Evolutionary conservation across 2,888 invertebrate species (phyloP), one percentile per base, ranked within the genome.

Genomic region (Tupiocoris notatus): DNA sequence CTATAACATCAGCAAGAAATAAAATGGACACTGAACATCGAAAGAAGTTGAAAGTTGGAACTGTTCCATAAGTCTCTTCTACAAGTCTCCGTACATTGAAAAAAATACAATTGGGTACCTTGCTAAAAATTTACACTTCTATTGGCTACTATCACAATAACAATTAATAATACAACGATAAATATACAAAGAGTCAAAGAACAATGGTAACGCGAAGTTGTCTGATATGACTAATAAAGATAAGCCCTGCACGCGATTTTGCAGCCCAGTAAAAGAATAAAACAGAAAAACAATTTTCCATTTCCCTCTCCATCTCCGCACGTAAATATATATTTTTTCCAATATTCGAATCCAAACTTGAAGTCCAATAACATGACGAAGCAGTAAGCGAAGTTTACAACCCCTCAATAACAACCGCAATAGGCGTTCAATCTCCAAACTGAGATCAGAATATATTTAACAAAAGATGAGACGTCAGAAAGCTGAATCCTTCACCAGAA

Each of bases 371-470:
- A 74, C 75, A 75, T 70, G 68, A 24, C 70, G 71, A 63, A 39
- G 64, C 54, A 79, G 78, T 75, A 79, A 79, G 78, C 78, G 76
- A 59, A 78, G 67, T 78, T 79, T 78, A 79, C 79, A 79, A 79
- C 79, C 79, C 77, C 70, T 63, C 70, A 70, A 70, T 23, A 70
- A 70, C 70, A 70, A 70, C 70, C 70, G 59, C 59, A 70, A n/a
- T 3, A 70, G 70, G 70, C 61, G 58, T 59, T 25, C 23, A 59
- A 18, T 59, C 70, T 24, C 59, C 61, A 57, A 21, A 70, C 22
- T 58, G 70, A 59, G 70, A n/a, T 23, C 70, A 61, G 54, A 59
- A 59, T 59, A 70, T 59, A 59, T 59, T 59, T 70, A 70, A 59
- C 59, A 70, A 70, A 59, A 59, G 59, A 70, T 58, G 59, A 70